Evolutionary conservation across 2,113 vertebrate species (phyloP).

Genomic region (Melanerpes aurifrons): DNA sequence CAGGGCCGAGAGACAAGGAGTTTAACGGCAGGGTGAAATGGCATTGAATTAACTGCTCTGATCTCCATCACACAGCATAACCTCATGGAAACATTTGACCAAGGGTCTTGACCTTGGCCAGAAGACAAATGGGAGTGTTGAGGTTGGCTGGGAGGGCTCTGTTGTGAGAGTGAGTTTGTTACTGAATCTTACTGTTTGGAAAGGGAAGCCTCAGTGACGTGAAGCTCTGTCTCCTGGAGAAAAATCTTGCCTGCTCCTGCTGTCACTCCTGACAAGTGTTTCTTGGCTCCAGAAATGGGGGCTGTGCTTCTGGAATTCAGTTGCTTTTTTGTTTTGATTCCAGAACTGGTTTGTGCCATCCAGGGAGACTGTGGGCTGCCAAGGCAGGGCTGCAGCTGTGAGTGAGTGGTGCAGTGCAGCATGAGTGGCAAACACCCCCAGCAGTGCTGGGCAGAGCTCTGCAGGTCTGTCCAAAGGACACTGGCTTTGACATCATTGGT

Average conservation of each 20-base stretch:
- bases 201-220: background rate
- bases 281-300: background rate
- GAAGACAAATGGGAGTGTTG: background rate
- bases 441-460: rapidly evolving
- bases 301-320: background rate
- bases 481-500: background rate
- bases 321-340: background rate
- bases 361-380: background rate
- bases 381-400: background rate
- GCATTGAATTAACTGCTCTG: background rate
- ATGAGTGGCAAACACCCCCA: background rate
- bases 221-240: background rate
- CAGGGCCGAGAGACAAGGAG: background rate
- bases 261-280: background rate
- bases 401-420: background rate
- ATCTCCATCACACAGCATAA: background rate
- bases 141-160: background rate
- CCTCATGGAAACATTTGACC: background rate
- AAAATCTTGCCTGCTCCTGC: background rate
- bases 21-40: background rate
- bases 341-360: background rate
- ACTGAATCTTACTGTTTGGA: background rate
- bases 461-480: background rate
- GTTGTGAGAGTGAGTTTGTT: background rate
- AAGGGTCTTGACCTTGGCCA: background rate